Percentiles rank a stretch among this genome's conserved stretches.
phyloP scores from a whole-genome alignment of 2,888 invertebrate genomes.

The Tricholauxania praeusta region DNA sequence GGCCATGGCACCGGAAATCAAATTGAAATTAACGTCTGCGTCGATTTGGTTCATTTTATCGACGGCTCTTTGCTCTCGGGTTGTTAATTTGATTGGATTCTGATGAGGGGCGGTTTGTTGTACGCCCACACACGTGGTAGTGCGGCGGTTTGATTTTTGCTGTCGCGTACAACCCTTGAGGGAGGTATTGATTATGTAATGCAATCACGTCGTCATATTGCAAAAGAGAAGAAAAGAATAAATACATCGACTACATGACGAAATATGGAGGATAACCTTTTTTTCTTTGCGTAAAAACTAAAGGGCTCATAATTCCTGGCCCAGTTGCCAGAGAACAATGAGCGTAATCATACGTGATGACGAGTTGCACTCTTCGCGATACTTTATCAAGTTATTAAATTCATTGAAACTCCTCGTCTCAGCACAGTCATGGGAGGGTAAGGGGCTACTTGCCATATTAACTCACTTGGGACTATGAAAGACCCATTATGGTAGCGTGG shows the following conservation, averaged over 20 bases:
- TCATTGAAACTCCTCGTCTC: conserved; percentile 53
- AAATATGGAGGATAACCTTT: conserved; percentile 42
- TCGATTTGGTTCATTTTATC: conserved; percentile 42
- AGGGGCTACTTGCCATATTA: too few relatives aligned
- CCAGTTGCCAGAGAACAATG: conserved; percentile 60
- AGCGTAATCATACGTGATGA: conserved; percentile 65
- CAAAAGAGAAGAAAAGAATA: neutral
- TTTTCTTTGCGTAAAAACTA: neutral
- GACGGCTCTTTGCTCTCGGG: conserved; percentile 40
- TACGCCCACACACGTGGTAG: conserved; percentile 63
- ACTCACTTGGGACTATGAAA: too few relatives aligned
- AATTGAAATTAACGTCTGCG: conserved; percentile 65
- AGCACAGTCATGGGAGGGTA: too few relatives aligned
- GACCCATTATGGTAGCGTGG: too few relatives aligned
- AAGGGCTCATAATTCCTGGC: conserved; percentile 13
- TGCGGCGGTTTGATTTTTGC: conserved; percentile 56
- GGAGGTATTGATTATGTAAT: conserved; percentile 62
- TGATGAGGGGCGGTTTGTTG: conserved; percentile 60
- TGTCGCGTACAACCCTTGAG: conserved; percentile 47
- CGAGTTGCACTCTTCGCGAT: conserved; percentile 53
- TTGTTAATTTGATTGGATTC: conserved; percentile 67
- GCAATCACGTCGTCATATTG: conserved; percentile 63
- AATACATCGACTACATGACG: conserved; percentile 14
- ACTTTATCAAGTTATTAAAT: conserved; percentile 65
- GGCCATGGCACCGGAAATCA: conserved; percentile 58